Conservation (phyloP, 2,113 vertebrate species). For the Anoplopoma fimbria region DNA sequence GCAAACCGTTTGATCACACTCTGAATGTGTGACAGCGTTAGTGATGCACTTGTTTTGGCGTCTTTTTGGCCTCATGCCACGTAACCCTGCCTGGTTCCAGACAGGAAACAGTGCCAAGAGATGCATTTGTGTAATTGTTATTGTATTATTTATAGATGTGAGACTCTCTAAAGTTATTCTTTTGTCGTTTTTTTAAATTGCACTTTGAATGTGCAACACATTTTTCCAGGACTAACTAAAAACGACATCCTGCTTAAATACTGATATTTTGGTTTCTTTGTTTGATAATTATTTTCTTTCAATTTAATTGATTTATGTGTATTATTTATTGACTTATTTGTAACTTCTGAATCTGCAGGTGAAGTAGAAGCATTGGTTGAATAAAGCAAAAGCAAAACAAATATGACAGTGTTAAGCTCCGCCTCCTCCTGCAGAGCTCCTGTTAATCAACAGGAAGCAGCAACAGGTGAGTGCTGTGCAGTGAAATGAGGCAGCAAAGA, state of each 20-base stretch:
- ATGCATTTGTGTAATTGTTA: not conserved
- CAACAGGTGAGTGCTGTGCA: not conserved
- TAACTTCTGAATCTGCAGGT: not conserved
- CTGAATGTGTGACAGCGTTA: not conserved
- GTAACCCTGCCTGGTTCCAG: not conserved
- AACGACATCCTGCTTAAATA: too few species aligned
- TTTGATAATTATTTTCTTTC: not conserved
- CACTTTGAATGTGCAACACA: too few species aligned
- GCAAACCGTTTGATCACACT: too few species aligned
- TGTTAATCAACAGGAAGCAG: constrained; percentile 7
- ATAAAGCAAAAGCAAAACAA: not conserved
- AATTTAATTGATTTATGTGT: not conserved
- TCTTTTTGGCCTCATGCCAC: not conserved
- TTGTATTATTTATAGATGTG: not conserved
- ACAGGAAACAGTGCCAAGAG: too few species aligned
- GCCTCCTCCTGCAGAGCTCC: not conserved
- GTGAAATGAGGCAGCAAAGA: too few species aligned
- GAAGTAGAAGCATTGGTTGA: not conserved
- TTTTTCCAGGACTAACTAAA: not conserved
- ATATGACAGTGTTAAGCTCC: not conserved
- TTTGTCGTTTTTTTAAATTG: too few species aligned
- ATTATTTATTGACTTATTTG: not conserved
- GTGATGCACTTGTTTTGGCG: too few species aligned
- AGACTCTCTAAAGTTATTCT: too few species aligned
- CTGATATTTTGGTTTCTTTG: too few species aligned